A percentile compares a stretch with the other conserved stretches of the same genome.
Evolutionary conservation across 2,888 invertebrate species (phyloP).

Genomic region (Creontiades dilutus): DNA sequence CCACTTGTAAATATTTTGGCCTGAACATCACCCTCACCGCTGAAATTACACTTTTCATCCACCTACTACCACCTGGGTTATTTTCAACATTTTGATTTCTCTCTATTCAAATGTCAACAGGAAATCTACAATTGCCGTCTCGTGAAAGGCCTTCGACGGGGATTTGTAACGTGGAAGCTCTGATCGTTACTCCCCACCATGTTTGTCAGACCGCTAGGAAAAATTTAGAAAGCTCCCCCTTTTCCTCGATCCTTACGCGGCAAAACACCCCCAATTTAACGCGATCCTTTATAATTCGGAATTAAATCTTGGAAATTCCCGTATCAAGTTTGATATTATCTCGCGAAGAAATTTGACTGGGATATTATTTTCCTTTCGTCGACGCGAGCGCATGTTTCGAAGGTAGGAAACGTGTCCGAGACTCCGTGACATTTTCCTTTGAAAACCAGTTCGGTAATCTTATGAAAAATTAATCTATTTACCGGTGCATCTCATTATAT

Average conservation of each 20-base stretch:
- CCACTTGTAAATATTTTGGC: background rate
- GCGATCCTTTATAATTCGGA: background rate
- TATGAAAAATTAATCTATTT: too few relatives aligned
- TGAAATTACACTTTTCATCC: background rate
- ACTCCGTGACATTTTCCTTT: background rate
- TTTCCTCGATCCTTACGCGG: too few relatives aligned
- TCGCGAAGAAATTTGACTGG: background rate
- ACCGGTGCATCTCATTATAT: background rate
- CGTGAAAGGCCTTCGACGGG: slow-evolving; percentile 21
- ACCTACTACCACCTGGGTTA: background rate
- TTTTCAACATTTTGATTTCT: background rate
- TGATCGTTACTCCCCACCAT: slow-evolving; percentile 33
- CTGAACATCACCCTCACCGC: background rate
- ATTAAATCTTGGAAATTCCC: background rate
- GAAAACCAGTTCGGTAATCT: background rate
- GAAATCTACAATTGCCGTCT: background rate
- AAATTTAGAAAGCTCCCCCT: slow-evolving; percentile 5
- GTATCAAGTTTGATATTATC: background rate
- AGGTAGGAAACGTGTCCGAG: background rate
- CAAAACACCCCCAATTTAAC: too few relatives aligned
- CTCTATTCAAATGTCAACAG: background rate
- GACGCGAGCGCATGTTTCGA: slow-evolving; percentile 9
- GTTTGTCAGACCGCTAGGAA: slow-evolving; percentile 16
- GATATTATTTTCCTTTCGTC: background rate
- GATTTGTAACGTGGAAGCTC: slow-evolving; percentile 34